Percentiles rank a stretch among this genome's conserved stretches.
phyloP scores from a whole-genome alignment of 92 coral and sea anemone genomes.

The Porites divaricata region DNA sequence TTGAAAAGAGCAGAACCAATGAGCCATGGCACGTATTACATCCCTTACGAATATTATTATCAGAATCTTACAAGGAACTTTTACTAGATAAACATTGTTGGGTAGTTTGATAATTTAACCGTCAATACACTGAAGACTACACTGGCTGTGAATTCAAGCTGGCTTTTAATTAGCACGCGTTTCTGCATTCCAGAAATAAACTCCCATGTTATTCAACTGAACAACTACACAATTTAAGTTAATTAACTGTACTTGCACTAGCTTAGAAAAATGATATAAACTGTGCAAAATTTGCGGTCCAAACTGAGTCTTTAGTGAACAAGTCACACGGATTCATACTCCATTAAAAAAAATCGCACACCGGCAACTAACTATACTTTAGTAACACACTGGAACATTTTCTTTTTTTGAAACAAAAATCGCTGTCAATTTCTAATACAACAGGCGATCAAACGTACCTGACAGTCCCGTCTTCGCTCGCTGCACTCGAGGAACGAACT shows the following conservation, averaged over 20 bases:
- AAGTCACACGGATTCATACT: neutral
- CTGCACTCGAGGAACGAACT: conserved; percentile 72
- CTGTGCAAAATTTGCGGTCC: neutral
- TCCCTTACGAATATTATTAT: conserved; percentile 24
- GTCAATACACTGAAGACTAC: neutral
- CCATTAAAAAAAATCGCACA: neutral
- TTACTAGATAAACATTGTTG: neutral
- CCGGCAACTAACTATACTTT: neutral
- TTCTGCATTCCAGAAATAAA: neutral
- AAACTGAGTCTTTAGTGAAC: neutral
- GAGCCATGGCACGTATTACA: conserved; percentile 8
- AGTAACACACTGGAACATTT: neutral
- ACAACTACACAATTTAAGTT: conserved; percentile 11
- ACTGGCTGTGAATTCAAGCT: neutral
- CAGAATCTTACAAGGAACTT: conserved; percentile 8
- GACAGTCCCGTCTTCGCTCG: conserved; percentile 78
- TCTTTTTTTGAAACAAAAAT: neutral
- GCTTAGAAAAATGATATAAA: neutral
- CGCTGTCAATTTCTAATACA: neutral
- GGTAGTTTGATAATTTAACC: conserved; percentile 8
- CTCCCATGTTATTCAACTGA: conserved; percentile 15
- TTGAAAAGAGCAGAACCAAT: neutral
- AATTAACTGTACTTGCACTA: conserved; percentile 15
- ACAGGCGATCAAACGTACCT: conserved; percentile 39
- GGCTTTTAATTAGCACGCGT: conserved; percentile 12